Evolutionary conservation across 2,113 vertebrate species (phyloP), one percentile per base, ranked within the genome.

Genomic region (Sebastes schlegelii): DNA sequence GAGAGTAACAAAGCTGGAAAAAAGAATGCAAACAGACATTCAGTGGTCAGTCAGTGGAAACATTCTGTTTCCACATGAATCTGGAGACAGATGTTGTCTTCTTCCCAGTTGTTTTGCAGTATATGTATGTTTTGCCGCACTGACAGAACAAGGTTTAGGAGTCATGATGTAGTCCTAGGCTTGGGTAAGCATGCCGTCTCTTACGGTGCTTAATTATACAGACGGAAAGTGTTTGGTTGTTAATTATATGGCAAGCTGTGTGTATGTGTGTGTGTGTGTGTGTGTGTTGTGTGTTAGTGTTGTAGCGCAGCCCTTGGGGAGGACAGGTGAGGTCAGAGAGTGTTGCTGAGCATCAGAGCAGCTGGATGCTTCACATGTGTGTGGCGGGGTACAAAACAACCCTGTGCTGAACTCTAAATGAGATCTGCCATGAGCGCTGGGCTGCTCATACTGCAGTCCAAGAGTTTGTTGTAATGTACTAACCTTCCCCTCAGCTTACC

Each of bases 351-450:
- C 64, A 3, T 21, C 64, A 62, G 63, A 89, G 72, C 92, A 93
- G 88, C 90, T 91, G 87, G 90, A 90, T 84, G 86, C 66, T 80
- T 81, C 86, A 88, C 92, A 91, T 90, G 83, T 93, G 86, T 73
- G 83, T 70, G n/a, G 57, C 55, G 45, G 21, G 46, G 45, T 75
- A 77, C 82, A 86, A 79, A 88, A 88, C 83, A 89, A 81, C 54
- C 74, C 63, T 40, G 67, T 48, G 57, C 67, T 77, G 58, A 83
- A 76, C 75, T 73, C 79, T 46, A 77, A 83, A 81, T 26, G 55
- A 80, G 72, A 74, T 80, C 45, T 87, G 79, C 75, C 79, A 46
- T 0, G 17, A 79, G 84, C 54, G 6, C 77, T 5, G 40, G 46
- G 55, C 23, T 43, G 58, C 45, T 14, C 63, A 3, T 1, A 17